Percentiles rank a stretch among this genome's conserved stretches.
phyloP scores from a whole-genome alignment of 2,888 invertebrate genomes.

The Acleris holmiana region DNA sequence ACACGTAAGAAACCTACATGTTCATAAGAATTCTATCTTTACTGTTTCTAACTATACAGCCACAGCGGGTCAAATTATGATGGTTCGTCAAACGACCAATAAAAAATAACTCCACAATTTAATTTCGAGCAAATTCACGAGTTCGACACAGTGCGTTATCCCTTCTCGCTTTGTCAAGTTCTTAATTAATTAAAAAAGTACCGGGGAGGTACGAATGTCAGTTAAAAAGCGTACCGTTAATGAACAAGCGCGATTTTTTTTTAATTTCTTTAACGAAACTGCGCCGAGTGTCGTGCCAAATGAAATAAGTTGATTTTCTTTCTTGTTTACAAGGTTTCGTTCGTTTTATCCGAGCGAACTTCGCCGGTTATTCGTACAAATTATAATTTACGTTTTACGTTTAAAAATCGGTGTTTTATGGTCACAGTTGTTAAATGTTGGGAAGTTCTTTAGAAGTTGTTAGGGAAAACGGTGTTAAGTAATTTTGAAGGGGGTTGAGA shows the following conservation, averaged over 20 bases:
- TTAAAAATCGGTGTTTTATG: constrained; percentile 27
- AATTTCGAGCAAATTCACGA: constrained; percentile 19
- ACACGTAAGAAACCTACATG: no score
- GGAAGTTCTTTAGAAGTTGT: constrained; percentile 10
- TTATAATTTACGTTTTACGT: constrained; percentile 26
- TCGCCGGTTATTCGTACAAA: constrained; percentile 14
- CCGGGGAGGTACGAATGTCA: constrained; percentile 18
- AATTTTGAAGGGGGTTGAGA: no score
- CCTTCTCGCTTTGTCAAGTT: constrained; percentile 25
- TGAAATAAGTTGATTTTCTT: constrained; percentile 39
- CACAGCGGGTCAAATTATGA: no score
- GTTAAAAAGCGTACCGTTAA: constrained; percentile 24
- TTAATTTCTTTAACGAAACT: constrained; percentile 35
- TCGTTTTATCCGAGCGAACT: constrained; percentile 15
- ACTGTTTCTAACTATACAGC: no score
- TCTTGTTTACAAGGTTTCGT: constrained; percentile 36
- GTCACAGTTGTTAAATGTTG: constrained; percentile 6
- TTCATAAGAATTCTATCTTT: no score
- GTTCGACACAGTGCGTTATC: constrained; percentile 34
- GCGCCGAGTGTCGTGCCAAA: constrained; percentile 35
- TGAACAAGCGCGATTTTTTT: constrained; percentile 23
- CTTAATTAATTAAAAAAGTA: constrained; percentile 37
- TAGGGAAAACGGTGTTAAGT: background rate
- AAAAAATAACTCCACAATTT: background rate
- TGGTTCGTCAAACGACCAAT: no score